Evolutionary conservation across 1,140 invertebrate species (phyloP), one percentile per base, ranked within the genome.

Genomic region (Papilio polytes): DNA sequence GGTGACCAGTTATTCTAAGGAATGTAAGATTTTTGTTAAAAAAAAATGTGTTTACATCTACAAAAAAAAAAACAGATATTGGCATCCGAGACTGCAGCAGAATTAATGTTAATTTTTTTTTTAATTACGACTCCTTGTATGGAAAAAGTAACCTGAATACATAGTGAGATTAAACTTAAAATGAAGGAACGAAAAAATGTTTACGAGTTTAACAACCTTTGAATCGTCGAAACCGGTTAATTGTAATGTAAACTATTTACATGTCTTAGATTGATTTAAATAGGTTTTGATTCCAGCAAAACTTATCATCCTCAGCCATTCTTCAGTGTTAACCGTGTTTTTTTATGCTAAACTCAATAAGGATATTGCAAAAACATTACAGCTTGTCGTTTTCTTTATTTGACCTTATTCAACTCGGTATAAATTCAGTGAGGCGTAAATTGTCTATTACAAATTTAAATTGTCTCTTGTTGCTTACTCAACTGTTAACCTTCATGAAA

Each of bases 401-500:
- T 6, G 63, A 70, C 63, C 22, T 70, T 70, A 70, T 70, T 70
- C 63, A 31, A 31, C 22, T 70, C 63, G 3, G 59, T 70, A 63
- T 26, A 70, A 44, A 79, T 80, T 84, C 85, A 86, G 84, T 83
- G 85, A 82, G 84, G 83, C 83, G 81, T 82, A 78, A 81, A 66
- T 63, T 26, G 77, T 77, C 83, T 82, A 87, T 88, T 87, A 87
- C 74, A 88, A 88, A 86, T 88, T 86, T 74, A 86, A 88, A 88
- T 86, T 79, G 63, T 70, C 26, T 70, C 63, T 31, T 15, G 22
- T 70, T 31, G 12, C 26, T 70, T 70, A 70, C 63, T 70, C 63
- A 70, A 70, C 22, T 36, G 63, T 26, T 70, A 26, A 70, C 63
- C 63, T 70, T 70, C 63, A 70, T 70, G 63, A 70, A 26, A 31